phyloP scores from a whole-genome alignment of 2,888 invertebrate genomes.

The Volucella bombylans region DNA sequence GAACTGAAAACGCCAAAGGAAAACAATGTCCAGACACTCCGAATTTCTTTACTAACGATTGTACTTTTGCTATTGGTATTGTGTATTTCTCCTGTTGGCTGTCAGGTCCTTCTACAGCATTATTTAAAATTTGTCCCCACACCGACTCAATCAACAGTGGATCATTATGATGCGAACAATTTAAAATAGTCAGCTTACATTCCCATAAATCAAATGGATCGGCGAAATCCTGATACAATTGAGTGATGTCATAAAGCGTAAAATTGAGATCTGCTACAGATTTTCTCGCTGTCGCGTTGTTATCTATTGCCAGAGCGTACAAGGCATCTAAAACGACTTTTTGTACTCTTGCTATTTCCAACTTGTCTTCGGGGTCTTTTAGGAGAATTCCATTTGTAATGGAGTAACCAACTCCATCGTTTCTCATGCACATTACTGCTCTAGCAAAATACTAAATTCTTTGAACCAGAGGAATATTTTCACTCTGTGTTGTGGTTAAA shows the following conservation, averaged over 20 bases:
- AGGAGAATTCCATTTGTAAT: conserved; percentile 90
- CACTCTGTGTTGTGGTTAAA: conserved; percentile 87
- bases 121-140: conserved; percentile 91
- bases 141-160: conserved; percentile 93
- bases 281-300: conserved; percentile 84
- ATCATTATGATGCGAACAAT: conserved; percentile 96
- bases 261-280: conserved; percentile 90
- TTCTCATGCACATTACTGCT: conserved; percentile 97
- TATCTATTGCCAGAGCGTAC: conserved; percentile 79
- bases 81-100: conserved; percentile 85
- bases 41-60: conserved; percentile 89
- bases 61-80: conserved; percentile 89
- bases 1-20: conserved; percentile 92
- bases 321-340: conserved; percentile 88
- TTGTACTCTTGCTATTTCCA: conserved; percentile 94
- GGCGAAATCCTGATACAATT: conserved; percentile 95
- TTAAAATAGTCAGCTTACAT: conserved; percentile 96
- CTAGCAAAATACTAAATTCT: conserved; percentile 95
- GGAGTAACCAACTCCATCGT: conserved; percentile 89
- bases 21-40: conserved; percentile 93
- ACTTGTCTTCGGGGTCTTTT: conserved; percentile 94
- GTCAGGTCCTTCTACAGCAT: conserved; percentile 80
- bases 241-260: conserved; percentile 92
- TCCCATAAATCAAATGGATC: conserved; percentile 95
- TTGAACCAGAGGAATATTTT: conserved; percentile 89